phyloP scores from a whole-genome alignment of 2,113 vertebrate genomes.

The Chionis minor region DNA sequence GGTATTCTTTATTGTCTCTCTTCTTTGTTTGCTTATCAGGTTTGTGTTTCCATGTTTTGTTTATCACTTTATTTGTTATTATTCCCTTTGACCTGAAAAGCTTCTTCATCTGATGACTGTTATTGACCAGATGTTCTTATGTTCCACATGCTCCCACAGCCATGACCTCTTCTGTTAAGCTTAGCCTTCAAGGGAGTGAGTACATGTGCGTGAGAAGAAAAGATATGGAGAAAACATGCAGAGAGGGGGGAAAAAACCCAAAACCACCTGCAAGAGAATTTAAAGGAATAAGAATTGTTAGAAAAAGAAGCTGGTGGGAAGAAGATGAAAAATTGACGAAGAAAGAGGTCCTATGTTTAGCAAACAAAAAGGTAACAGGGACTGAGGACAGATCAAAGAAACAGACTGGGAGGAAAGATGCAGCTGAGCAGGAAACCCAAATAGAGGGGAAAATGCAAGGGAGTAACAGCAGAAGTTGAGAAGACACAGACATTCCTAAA shows the following conservation, averaged over 20 bases:
- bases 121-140: background rate
- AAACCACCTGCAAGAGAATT: background rate
- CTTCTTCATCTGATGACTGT: background rate
- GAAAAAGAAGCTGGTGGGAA: background rate
- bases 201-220: background rate
- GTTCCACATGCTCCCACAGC: background rate
- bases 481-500: background rate
- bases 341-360: background rate
- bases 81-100: background rate
- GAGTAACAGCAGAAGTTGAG: background rate
- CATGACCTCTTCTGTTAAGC: background rate
- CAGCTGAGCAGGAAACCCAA: background rate
- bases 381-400: background rate
- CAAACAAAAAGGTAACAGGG: background rate
- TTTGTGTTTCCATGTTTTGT: background rate
- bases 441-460: background rate
- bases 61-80: background rate
- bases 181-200: background rate
- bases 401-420: background rate
- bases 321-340: background rate
- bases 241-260: no score
- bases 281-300: background rate
- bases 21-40: background rate
- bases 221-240: background rate
- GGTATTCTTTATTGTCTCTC: background rate